Evolutionary conservation across 2,113 vertebrate species (phyloP).

Genomic region (Amphilophus citrinellus): DNA sequence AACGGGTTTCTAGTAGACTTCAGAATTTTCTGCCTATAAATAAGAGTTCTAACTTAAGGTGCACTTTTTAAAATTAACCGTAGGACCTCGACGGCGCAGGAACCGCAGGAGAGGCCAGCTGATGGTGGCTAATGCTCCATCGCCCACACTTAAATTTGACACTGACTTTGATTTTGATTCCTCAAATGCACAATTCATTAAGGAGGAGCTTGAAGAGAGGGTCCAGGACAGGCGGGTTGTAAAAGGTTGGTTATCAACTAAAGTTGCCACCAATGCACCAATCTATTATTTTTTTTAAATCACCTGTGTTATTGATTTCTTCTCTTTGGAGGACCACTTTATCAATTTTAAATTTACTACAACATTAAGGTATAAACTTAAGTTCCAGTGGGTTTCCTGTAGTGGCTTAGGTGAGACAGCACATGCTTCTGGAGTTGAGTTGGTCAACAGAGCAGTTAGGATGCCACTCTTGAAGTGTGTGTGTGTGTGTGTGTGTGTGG

Average conservation of each 20-base stretch:
- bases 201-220: conserved; percentile 91
- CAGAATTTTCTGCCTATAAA: not conserved
- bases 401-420: not conserved
- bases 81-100: conserved; percentile 88
- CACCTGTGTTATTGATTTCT: not conserved
- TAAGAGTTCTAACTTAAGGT: not conserved
- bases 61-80: not conserved
- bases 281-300: no score
- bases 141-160: conserved; percentile 93
- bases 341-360: not conserved
- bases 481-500: no score
- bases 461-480: not conserved
- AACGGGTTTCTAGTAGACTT: not conserved
- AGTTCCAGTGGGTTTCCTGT: not conserved
- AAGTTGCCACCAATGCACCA: not conserved
- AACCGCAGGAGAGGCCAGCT: conserved; percentile 90
- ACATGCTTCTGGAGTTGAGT: no score
- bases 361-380: not conserved
- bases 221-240: conserved; percentile 85
- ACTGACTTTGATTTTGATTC: conserved; percentile 98
- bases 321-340: not conserved
- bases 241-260: conserved; percentile 82
- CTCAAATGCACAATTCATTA: conserved; percentile 95
- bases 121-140: conserved; percentile 83
- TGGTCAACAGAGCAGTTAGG: not conserved